Conservation (phyloP, 1,140 invertebrate genomes). For the Philopotamus ludificatus region DNA sequence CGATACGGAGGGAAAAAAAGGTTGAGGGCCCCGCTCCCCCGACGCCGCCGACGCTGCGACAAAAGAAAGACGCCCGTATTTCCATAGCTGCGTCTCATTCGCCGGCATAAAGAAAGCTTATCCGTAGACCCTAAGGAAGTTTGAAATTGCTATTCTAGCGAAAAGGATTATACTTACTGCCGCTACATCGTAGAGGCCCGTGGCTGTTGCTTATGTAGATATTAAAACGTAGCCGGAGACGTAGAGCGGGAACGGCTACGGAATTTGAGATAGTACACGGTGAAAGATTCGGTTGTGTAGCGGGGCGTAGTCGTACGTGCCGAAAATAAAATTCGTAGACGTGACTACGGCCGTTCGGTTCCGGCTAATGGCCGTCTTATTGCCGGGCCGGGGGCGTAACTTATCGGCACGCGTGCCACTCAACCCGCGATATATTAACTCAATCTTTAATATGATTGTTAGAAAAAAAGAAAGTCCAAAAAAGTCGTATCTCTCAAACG, state of each 20-base stretch:
- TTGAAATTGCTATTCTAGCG: conserved; percentile 60
- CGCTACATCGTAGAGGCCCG: conserved; percentile 52
- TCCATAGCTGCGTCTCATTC: conserved; percentile 32
- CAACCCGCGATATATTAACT: no score
- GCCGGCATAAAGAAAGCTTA: conserved; percentile 59
- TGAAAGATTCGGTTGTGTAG: conserved; percentile 38
- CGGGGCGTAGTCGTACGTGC: conserved; percentile 32
- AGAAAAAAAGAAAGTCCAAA: no score
- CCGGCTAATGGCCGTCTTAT: conserved; percentile 27
- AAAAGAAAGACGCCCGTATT: conserved; percentile 24
- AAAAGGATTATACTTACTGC: conserved; percentile 59
- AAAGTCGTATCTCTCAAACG: no score
- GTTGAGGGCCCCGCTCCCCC: background rate
- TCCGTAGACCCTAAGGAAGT: conserved; percentile 60
- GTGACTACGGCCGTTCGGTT: conserved; percentile 35
- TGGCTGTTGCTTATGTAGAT: conserved; percentile 40
- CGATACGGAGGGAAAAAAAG: conserved; percentile 33
- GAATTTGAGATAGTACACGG: conserved; percentile 42
- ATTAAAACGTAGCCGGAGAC: conserved; percentile 42
- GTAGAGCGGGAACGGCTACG: conserved; percentile 32
- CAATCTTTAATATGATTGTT: no score
- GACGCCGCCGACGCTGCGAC: background rate
- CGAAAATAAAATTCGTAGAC: conserved; percentile 34
- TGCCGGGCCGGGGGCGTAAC: no score
- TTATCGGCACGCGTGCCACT: no score